A percentile compares a stretch with the other conserved stretches of the same genome.
Conservation (phyloP, 37 sponge, comb jelly and placozoan species). For the Corticium candelabrum region DNA sequence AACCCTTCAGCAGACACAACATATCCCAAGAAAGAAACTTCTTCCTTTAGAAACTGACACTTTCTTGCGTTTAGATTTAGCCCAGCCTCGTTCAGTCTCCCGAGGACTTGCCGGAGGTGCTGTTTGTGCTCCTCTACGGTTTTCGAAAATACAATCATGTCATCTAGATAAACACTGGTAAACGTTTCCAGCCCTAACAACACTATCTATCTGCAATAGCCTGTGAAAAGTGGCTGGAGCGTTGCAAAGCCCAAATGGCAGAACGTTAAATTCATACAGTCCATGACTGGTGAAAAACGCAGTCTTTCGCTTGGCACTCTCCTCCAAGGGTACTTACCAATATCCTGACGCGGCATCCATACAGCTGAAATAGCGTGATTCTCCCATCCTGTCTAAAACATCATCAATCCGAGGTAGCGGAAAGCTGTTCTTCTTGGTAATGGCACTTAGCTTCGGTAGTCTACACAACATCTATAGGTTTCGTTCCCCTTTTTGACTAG, state of each 20-base stretch:
- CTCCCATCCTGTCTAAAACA: constrained; percentile 37
- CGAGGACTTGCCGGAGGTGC: constrained; percentile 25
- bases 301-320: constrained; percentile 24
- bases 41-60: constrained; percentile 28
- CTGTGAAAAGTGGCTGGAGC: no score
- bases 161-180: constrained; percentile 53
- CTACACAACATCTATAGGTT: constrained; percentile 28
- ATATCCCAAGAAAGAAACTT: constrained; percentile 41
- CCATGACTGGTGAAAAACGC: constrained; percentile 56
- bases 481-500: constrained; percentile 44
- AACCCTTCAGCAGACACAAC: constrained; percentile 31
- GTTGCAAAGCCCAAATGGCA: no score
- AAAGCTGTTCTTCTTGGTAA: constrained; percentile 33
- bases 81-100: constrained; percentile 10
- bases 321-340: constrained; percentile 47
- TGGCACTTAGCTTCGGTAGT: constrained; percentile 55
- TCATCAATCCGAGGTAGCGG: constrained; percentile 51
- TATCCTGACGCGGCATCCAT: constrained; percentile 53
- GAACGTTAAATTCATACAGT: constrained; percentile 38
- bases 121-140: constrained; percentile 41
- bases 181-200: neutral
- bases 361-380: constrained; percentile 25
- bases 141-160: constrained; percentile 33
- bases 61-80: constrained; percentile 40
- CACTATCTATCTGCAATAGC: no score